These are phyloP conservation scores for Chalcis sispes DNA, from an alignment of 2,888 invertebrate species.

Conservation along the genomic window DNA sequence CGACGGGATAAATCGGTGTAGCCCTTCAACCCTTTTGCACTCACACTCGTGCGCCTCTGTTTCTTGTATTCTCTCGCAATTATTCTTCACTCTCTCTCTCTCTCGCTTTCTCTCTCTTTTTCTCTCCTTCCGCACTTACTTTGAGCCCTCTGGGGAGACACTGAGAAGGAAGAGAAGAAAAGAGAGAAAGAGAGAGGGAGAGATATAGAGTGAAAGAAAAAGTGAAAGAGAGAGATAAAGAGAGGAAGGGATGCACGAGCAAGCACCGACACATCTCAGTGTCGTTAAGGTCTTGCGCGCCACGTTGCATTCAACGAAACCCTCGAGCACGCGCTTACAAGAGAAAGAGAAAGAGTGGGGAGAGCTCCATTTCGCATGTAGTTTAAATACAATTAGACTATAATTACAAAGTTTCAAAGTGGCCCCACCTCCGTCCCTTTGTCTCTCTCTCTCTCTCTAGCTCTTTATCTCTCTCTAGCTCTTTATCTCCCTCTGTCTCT, in stretches of 20 bases:
- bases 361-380: conserved; percentile 55
- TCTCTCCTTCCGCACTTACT: conserved; percentile 54
- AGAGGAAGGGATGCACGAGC: too few relatives aligned
- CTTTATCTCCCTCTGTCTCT: background rate
- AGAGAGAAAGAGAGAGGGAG: background rate
- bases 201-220: too few relatives aligned
- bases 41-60: background rate
- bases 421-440: conserved; percentile 20
- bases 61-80: background rate
- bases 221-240: too few relatives aligned
- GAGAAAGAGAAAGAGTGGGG: background rate
- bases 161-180: background rate
- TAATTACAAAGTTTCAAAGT: conserved; percentile 61
- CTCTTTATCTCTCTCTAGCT: background rate
- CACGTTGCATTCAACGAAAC: background rate
- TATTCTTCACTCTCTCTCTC: conserved; percentile 45
- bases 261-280: conserved; percentile 63
- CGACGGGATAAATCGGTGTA: too few relatives aligned
- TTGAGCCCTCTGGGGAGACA: conserved; percentile 15
- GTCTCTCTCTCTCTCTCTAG: background rate
- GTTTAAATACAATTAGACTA: conserved; percentile 61
- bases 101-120: conserved; percentile 52
- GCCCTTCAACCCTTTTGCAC: background rate
- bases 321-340: too few relatives aligned
- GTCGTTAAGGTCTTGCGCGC: conserved; percentile 58